Evolutionary conservation across 1,140 invertebrate species (phyloP), one percentile per base, ranked within the genome.

Genomic region (Uloborus diversus): DNA sequence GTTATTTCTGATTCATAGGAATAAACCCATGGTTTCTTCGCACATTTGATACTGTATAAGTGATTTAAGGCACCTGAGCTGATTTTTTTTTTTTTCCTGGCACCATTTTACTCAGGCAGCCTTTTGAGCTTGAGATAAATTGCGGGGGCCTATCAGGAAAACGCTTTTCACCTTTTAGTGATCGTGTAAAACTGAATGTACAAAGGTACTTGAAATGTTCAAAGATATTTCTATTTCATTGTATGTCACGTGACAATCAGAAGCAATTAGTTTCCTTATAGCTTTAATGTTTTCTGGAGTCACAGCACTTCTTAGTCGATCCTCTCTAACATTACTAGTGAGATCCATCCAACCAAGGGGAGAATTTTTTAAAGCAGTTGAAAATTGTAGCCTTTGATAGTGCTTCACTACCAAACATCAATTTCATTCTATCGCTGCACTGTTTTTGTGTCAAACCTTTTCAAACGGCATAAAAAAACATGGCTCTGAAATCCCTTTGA

Each of bases 401-500:
- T 61, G 57, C 3, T 1, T 61, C 25, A 61, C n/a, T 61, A 27
- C n/a, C 25, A 61, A 30, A 2, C 11, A 28, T 61, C 25, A 28
- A 27, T 30, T 61, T 61, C 25, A 61, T 61, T 30, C 25, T 28
- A 27, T 61, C 57, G 25, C 25, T 61, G 32, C 25, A 30, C 30
- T 30, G 25, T 35, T 61, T 30, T 28, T 61, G 3, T 61, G 57
- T 28, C 57, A 61, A 61, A 61, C 25, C n/a, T 61, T 33, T 23
- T 61, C 27, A 20, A 61, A 61, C n/a, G 57, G 27, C 57, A 28
- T 61, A 61, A 61, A 30, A 61, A 61, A 28, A 14, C 57, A 61
- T 61, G 11, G 25, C 25, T 61, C 25, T 28, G 30, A 2, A 61
- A 30, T 61, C n/a, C 11, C 20, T 61, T 3, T n/a, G n/a, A n/a